Evolutionary conservation across 2,888 invertebrate species (phyloP), one percentile per base, ranked within the genome.

Genomic region (Neria commutata): DNA sequence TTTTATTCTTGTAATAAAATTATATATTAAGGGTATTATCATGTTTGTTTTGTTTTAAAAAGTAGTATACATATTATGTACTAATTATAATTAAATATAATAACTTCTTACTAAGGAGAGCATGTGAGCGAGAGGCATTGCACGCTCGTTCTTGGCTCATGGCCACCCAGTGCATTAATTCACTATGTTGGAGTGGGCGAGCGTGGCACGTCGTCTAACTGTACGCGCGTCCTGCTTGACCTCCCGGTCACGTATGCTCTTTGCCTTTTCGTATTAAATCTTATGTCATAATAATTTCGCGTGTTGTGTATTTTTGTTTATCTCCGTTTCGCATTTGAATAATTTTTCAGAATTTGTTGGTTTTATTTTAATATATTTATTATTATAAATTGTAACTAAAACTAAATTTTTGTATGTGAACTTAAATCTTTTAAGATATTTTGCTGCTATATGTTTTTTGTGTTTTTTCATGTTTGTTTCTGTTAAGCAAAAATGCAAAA

Each of bases 51-150:
- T 24, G 11, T 19, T 54, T 54, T 47, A 50, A 54, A 54, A 61
- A 64, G 56, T 64, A 62, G 63, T 63, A 63, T 63, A 61, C 61
- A 23, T 40, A 60, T 61, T 65, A 63, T 42, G 56, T 59, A 58
- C 61, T 61, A 59, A 59, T 59, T 56, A 33, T 33, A 33, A 33
- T 14, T 34, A 61, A 65, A 58, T 63, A 60, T 62, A 62, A 64
- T 58, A 62, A 60, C 56, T 37, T 60, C 19, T 59, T n/a, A n/a
- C n/a, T n/a, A n/a, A n/a, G n/a, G n/a, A n/a, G n/a, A n/a, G n/a
- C n/a, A n/a, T n/a, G n/a, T n/a, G n/a, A n/a, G n/a, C n/a, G n/a
- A n/a, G n/a, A n/a, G n/a, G n/a, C n/a, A n/a, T n/a, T n/a, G n/a
- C n/a, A n/a, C n/a, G n/a, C n/a, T n/a, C n/a, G n/a, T n/a, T n/a